A percentile compares a stretch with the other conserved stretches of the same genome.
phyloP scores from a whole-genome alignment of 2,113 vertebrate genomes.

The Astur gentilis region DNA sequence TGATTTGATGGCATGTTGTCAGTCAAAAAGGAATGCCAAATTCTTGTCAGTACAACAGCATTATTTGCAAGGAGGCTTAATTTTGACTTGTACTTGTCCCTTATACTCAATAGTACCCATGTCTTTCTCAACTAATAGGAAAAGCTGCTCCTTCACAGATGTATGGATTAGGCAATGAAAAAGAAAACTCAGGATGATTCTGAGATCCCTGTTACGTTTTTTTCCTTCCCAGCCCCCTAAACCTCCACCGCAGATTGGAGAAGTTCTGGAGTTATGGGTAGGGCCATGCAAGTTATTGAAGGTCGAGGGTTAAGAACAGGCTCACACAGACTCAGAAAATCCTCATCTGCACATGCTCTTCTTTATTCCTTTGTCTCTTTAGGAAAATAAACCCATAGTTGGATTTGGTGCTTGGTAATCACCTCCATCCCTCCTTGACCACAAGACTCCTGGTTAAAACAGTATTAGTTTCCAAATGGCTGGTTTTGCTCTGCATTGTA shows the following conservation, averaged over 20 bases:
- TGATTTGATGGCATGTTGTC: background rate
- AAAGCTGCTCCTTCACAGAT: background rate
- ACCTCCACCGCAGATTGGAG: background rate
- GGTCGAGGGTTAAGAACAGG: background rate
- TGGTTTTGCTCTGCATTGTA: background rate
- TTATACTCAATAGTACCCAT: background rate
- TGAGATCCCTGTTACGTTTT: background rate
- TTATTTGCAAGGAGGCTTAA: background rate
- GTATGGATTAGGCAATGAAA: background rate
- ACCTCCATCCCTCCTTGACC: background rate
- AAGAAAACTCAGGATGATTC: background rate
- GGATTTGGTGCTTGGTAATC: background rate
- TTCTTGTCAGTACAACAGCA: background rate
- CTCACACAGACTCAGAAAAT: background rate
- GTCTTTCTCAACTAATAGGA: background rate
- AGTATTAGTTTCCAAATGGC: background rate
- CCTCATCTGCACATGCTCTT: background rate
- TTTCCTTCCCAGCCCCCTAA: background rate
- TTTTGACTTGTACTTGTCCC: background rate
- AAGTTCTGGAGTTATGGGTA: background rate
- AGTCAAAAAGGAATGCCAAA: background rate
- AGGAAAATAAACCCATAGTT: background rate
- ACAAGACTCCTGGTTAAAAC: background rate
- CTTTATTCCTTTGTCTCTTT: background rate
- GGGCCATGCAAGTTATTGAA: background rate